Percentiles rank a stretch among this genome's conserved stretches.
These are phyloP conservation scores for Tursiops truncatus DNA, from an alignment of 2,113 vertebrate genomes.

Conservation along the genomic window DNA sequence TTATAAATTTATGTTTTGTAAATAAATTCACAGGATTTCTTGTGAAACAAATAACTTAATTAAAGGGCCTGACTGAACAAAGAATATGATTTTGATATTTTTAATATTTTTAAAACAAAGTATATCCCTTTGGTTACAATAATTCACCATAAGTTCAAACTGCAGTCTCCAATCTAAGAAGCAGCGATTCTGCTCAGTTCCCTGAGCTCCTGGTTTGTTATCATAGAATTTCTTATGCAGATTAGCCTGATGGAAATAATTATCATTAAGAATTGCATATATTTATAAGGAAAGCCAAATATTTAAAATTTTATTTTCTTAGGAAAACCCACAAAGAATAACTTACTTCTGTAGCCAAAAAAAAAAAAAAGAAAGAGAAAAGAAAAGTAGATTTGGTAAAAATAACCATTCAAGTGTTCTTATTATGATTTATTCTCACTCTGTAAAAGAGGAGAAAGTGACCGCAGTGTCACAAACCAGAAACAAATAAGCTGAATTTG, in stretches of 20 bases:
- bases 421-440: background rate
- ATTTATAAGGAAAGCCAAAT: conserved; percentile 35
- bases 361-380: background rate
- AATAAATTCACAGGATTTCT: background rate
- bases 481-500: background rate
- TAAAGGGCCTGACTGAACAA: background rate
- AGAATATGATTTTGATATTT: conserved; percentile 7
- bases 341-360: background rate
- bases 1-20: background rate
- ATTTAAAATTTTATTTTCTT: conserved; percentile 24
- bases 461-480: background rate
- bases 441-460: background rate
- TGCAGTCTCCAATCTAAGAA: background rate
- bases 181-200: background rate
- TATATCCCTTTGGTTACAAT: background rate
- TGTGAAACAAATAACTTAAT: background rate
- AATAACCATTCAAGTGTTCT: background rate
- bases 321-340: background rate
- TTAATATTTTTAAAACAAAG: background rate
- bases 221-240: background rate
- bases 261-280: background rate
- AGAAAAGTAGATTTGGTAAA: background rate
- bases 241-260: conserved; percentile 32
- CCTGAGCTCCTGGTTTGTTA: background rate
- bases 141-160: background rate